Base-by-base conservation (phyloP, 37 sponge, comb jelly and placozoan species). In the Geodia barretti region DNA sequence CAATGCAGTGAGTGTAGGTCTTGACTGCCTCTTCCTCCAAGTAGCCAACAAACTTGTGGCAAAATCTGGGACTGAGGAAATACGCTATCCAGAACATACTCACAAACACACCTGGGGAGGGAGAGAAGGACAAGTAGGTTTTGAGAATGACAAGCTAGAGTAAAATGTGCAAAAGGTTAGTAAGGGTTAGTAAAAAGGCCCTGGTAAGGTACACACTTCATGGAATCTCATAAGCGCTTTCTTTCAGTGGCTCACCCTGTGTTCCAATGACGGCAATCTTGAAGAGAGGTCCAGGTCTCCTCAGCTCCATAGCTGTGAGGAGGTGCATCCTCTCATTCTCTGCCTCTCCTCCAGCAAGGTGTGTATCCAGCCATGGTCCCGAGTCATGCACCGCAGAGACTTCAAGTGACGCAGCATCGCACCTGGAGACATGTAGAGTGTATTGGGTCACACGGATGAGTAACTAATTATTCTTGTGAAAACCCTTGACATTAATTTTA, bases 261-360 rank as follows among this genome's bases (percentile, higher is more conserved):
- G 75, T 30, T 11, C 40, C 35, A 20, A 96, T 38, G 20, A 96
- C 96, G 14, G 61, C 26, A 17, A 29, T 36, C 75, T 77, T 92
- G 75, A 96, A 93, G 47, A 96, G 35, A 0, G 42, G 60, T 23
- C 91, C 83, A 41, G 96, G 96, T 0, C 81, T 83, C 60, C 70
- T 83, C 62, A 96, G 73, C 19, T 78, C 86, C 59, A 96, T 64
- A 0, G 89, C 88, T 21, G 96, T 96, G 60, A 96, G 73, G 23
- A 96, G 87, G 63, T 96, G 96, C 96, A 96, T 96, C 39, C 96
- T 68, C 77, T 96, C 96, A 80, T 96, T 96, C 88, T 96, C 96
- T 3, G 96, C 96, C 70, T 96, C n/a, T n/a, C 96, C 86, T 96
- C 96, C 1, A 96, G 83, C 32, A 96, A 76, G 0, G 96, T 96